These are phyloP conservation scores for Chaitophorus viminalis DNA, from an alignment of 2,888 invertebrate genomes.

Conservation along the genomic window DNA sequence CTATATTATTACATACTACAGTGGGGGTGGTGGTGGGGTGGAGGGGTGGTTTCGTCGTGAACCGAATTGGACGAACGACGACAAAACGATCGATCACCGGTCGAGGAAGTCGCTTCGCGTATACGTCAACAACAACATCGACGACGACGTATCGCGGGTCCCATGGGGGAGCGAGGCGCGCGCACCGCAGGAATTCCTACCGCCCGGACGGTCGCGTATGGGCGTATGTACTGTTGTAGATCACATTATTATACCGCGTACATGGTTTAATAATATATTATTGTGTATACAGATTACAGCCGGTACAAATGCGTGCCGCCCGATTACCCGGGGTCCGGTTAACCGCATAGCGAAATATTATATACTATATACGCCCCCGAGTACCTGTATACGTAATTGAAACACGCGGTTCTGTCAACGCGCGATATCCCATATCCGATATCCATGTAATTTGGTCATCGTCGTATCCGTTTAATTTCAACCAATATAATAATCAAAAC, in stretches of 20 bases:
- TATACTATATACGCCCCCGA: too few relatives aligned
- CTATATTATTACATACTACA: too few relatives aligned
- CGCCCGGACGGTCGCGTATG: background rate
- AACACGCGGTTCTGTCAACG: too few relatives aligned
- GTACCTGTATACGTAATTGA: too few relatives aligned
- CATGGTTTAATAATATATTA: too few relatives aligned
- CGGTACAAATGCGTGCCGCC: background rate
- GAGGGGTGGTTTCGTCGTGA: background rate
- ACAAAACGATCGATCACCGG: conserved; percentile 11
- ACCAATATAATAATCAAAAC: too few relatives aligned
- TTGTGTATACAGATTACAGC: background rate
- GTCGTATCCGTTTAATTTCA: too few relatives aligned
- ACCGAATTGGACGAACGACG: background rate
- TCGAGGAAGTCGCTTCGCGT: background rate
- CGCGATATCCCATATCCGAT: too few relatives aligned
- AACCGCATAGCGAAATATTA: background rate
- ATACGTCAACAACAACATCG: background rate
- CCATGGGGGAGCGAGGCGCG: background rate
- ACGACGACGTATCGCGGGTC: background rate
- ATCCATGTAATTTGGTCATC: too few relatives aligned
- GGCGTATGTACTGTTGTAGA: too few relatives aligned
- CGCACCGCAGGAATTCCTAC: conserved; percentile 13
- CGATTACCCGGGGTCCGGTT: background rate
- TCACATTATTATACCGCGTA: too few relatives aligned
- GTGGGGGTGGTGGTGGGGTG: too few relatives aligned